Evolutionary conservation across 2,888 invertebrate genomes (phyloP), one percentile per base, ranked within the genome.

Genomic region (Harpalus rubripes): DNA sequence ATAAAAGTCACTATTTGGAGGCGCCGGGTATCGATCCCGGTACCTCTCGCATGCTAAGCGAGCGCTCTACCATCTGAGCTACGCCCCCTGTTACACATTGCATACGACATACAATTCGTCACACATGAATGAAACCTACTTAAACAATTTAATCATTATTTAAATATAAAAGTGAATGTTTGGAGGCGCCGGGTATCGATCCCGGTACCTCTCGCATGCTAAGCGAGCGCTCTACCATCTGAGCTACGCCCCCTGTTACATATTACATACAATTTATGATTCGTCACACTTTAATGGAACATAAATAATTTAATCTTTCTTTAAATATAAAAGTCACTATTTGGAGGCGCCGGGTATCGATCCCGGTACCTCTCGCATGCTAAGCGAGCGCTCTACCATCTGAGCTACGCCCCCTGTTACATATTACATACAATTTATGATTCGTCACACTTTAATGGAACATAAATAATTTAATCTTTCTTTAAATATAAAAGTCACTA

Each of bases 121-220:
- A 7, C 8, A 10, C 22, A 22, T 22, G 1, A 3, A 22, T 22
- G 22, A 3, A 22, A 22, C 22, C 22, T 22, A 22, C 3, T 22
- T 22, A 22, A 22, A 22, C 22, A 22, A 22, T 22, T 22, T 22
- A 22, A 22, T 22, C 3, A 1, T 22, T 22, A 1, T 32, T 32
- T 32, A 32, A 10, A 44, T 44, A 44, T 10, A 44, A 5, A 44
- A 10, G 44, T 44, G 44, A 61, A 22, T 22, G 22, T 61, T 86
- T 90, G 90, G 90, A 90, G 90, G 90, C 90, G 90, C 90, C 90
- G 90, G 90, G 90, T 87, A 92, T 92, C 92, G 92, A 92, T 92
- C 92, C 92, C 92, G 91, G 92, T 92, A 92, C 92, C 92, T 92
- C 92, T 92, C 92, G 91, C 92, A 92, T 92, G 92, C 92, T 92